phyloP scores from a whole-genome alignment of 2,888 invertebrate species.

The Lasioglossum oenotherae region DNA sequence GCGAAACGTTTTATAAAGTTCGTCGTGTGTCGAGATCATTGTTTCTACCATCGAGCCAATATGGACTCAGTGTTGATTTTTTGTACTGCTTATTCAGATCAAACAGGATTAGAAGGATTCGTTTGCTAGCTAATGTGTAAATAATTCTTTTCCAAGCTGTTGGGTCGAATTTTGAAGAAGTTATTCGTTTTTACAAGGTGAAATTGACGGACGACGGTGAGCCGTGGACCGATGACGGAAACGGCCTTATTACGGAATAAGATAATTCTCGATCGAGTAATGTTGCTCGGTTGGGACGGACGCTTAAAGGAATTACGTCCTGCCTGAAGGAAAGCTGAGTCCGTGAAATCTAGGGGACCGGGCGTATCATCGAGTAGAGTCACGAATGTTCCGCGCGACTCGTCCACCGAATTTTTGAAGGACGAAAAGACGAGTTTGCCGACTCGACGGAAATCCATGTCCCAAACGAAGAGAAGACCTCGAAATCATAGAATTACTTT shows the following conservation, averaged over 20 bases:
- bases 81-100: too few species aligned
- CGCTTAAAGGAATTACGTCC: slow-evolving; percentile 64
- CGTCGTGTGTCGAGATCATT: neutral
- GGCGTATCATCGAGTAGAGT: slow-evolving; percentile 72
- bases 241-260: slow-evolving; percentile 17
- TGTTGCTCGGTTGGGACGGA: slow-evolving; percentile 23
- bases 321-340: slow-evolving; percentile 69
- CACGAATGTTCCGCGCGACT: slow-evolving; percentile 66
- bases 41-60: neutral
- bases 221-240: neutral
- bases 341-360: slow-evolving; percentile 59
- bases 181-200: too few species aligned
- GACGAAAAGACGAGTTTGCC: slow-evolving; percentile 70
- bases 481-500: slow-evolving; percentile 60
- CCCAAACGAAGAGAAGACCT: slow-evolving; percentile 47
- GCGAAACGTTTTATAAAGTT: neutral
- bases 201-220: neutral
- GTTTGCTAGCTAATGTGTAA: too few species aligned
- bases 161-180: too few species aligned
- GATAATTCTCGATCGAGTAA: slow-evolving; percentile 37
- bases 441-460: slow-evolving; percentile 65
- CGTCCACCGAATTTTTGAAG: slow-evolving; percentile 69
- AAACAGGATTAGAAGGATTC: too few species aligned
- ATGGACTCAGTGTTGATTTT: neutral
- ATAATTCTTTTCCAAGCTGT: too few species aligned